phyloP scores from a whole-genome alignment of 1,140 invertebrate species.

The Drosophila rufa region DNA sequence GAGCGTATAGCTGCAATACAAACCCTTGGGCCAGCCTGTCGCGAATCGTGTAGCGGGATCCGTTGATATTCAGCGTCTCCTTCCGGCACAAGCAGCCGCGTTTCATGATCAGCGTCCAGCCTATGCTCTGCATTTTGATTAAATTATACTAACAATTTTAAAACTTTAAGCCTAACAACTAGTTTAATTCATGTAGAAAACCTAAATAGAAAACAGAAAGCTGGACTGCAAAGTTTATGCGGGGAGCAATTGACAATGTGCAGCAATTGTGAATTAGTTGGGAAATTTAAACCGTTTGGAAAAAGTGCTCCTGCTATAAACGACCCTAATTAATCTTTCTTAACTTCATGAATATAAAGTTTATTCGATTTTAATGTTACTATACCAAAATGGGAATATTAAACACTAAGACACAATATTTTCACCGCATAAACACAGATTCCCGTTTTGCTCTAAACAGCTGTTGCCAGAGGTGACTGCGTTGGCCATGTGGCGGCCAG shows the following conservation, averaged over 20 bases:
- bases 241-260: not conserved
- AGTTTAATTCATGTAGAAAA: constrained; percentile 69
- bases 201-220: constrained; percentile 51
- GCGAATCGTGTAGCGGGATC: constrained; percentile 89
- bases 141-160: constrained; percentile 55
- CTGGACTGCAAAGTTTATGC: constrained; percentile 32
- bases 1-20: constrained; percentile 65
- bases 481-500: constrained; percentile 31
- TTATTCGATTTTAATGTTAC: accelerated
- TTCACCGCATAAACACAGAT: constrained; percentile 5
- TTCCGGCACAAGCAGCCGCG: constrained; percentile 93
- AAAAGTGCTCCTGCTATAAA: accelerated
- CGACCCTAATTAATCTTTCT: accelerated
- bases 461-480: constrained; percentile 43
- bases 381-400: not conserved
- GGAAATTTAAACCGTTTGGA: not conserved
- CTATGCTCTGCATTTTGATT: constrained; percentile 89
- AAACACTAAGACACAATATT: not conserved
- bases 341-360: no score
- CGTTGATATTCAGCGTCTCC: constrained; percentile 90
- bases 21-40: constrained; percentile 92
- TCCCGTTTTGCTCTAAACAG: constrained; percentile 32
- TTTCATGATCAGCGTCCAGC: constrained; percentile 89
- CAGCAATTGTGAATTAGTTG: not conserved
- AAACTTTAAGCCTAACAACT: constrained; percentile 69